Percentiles rank a stretch among this genome's conserved stretches.
These are phyloP conservation scores for Triops cancriformis DNA, from an alignment of 1,140 invertebrate species.

Conservation along the genomic window DNA sequence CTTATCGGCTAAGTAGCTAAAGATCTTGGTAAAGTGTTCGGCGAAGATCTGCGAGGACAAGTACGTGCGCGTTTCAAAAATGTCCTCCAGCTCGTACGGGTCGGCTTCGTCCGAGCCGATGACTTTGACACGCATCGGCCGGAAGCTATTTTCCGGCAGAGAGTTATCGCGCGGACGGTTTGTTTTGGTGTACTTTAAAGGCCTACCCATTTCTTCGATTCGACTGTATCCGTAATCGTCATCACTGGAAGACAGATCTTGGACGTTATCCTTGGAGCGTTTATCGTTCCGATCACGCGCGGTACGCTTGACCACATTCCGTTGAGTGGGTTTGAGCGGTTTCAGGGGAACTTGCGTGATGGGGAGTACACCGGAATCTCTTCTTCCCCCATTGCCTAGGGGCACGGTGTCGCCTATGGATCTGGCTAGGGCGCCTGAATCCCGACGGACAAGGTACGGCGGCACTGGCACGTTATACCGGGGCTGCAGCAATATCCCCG, in stretches of 20 bases:
- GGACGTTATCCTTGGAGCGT: not conserved
- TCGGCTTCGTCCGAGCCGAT: slow-evolving; percentile 22
- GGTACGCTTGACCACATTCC: not conserved
- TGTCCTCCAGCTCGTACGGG: slow-evolving; percentile 18
- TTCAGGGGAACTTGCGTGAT: not conserved
- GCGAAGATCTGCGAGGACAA: slow-evolving; percentile 25
- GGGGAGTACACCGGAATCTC: not conserved
- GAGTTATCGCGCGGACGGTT: slow-evolving; percentile 20
- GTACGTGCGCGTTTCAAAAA: slow-evolving; percentile 22
- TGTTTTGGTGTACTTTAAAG: slow-evolving; percentile 10
- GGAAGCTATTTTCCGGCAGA: slow-evolving; percentile 29
- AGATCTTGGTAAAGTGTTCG: slow-evolving; percentile 21
- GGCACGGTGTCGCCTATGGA: not conserved
- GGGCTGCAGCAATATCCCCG: not conserved
- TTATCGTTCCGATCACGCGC: not conserved
- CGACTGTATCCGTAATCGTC: slow-evolving; percentile 26
- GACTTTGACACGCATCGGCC: slow-evolving; percentile 28
- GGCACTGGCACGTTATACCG: not conserved
- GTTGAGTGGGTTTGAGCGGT: not conserved
- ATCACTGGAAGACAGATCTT: slow-evolving; percentile 6
- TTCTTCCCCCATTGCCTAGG: not conserved
- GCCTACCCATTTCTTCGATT: slow-evolving; percentile 24
- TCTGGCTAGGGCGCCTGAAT: not conserved
- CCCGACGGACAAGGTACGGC: not conserved
- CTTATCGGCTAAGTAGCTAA: slow-evolving; percentile 22